Evolutionary conservation across 2,113 vertebrate species (phyloP), one percentile per base, ranked within the genome.

Genomic region (Urocolius indicus): DNA sequence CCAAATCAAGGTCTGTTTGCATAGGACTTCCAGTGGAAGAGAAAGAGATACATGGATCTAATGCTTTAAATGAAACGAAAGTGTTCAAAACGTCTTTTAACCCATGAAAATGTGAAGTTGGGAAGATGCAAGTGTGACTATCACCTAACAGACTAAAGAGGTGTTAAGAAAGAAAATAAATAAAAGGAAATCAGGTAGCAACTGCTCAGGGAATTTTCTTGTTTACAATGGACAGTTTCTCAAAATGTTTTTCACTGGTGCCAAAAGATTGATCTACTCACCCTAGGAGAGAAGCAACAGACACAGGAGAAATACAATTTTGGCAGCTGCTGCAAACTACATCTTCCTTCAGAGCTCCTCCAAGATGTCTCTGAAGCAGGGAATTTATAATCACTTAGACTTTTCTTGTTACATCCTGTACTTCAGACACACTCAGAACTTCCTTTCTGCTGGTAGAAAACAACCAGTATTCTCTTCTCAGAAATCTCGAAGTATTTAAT

Each of bases 321-420:
- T 48, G 65, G 14, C 34, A 51, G 26, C 43, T 66, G 9, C 36
- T n/a, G n/a, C 69, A 63, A 91, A 45, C 19, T 30, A 43, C 49
- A 32, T 38, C n/a, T 85, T 75, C 67, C 51, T 74, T 59, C n/a
- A 73, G 61, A 69, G 22, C 43, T 86, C 46, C 72, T 92, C 45
- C 83, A 91, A 94, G 54, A 86, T 69, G 36, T 32, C 74, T 85
- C 63, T 45, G 58, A 75, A 89, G 54, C 26, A 81, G 45, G n/a
- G 30, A 72, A 92, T 94, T 94, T 88, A 63, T 74, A 80, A 78
- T 89, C 90, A 85, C 67, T 66, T 76, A 63, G 74, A 85, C 36
- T 84, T 90, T 48, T 66, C 67, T 74, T 87, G 24, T 87, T 88
- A 75, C 45, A 88, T 91, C 84, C 75, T 88, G 41, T 83, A 87